phyloP scores from a whole-genome alignment of 2,797 vertebrate species.

The Hyperoplus lanceolatus region DNA sequence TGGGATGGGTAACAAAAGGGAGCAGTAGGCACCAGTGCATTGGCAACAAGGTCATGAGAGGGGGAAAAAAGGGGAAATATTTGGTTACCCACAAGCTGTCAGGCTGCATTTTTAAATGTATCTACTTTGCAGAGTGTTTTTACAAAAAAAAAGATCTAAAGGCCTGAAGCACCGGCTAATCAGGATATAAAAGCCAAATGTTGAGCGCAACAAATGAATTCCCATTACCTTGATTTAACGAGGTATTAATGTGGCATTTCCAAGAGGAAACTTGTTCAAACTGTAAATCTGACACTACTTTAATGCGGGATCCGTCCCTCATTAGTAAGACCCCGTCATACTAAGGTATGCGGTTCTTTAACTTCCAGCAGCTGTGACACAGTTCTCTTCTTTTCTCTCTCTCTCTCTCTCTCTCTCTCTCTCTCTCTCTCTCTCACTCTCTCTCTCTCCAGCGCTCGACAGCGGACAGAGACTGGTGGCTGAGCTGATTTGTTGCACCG shows the following conservation, averaged over 20 bases:
- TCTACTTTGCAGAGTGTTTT: background rate
- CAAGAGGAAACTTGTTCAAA: slow-evolving; percentile 34
- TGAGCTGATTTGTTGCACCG: slow-evolving; percentile 64
- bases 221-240: slow-evolving; percentile 18
- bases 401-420: background rate
- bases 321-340: slow-evolving; percentile 29
- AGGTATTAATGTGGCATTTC: slow-evolving; percentile 25
- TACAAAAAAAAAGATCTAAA: slow-evolving; percentile 2
- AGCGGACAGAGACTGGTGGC: slow-evolving; percentile 40
- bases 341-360: slow-evolving; percentile 25
- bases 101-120: slow-evolving; percentile 3
- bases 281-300: slow-evolving; percentile 48
- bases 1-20: slow-evolving; percentile 49
- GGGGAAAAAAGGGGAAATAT: slow-evolving; percentile 31
- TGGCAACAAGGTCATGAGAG: slow-evolving; percentile 44
- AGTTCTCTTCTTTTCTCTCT: slow-evolving; percentile 10
- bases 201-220: slow-evolving; percentile 34
- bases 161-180: slow-evolving; percentile 3
- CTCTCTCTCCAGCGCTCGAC: slow-evolving; percentile 23
- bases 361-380: slow-evolving; percentile 47
- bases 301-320: slow-evolving; percentile 38
- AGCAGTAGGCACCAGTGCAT: slow-evolving; percentile 56
- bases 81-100: slow-evolving; percentile 36
- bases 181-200: slow-evolving; percentile 18
- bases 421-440: background rate